Conservation (phyloP, 1,140 invertebrate genomes). For the Sweltsa coloradensis region DNA sequence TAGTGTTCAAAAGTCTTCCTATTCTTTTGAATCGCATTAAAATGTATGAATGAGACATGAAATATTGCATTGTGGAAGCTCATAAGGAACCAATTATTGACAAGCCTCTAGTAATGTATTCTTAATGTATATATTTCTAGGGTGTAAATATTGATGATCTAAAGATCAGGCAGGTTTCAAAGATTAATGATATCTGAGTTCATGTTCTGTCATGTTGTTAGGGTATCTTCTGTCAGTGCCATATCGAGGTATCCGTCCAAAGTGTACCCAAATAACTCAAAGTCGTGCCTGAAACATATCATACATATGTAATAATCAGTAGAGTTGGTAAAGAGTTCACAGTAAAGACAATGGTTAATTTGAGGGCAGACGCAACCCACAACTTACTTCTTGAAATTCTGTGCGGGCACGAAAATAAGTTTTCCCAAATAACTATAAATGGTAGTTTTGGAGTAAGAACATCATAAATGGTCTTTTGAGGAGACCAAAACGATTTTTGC, state of each 20-base stretch:
- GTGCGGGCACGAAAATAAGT: background rate
- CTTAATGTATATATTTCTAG: background rate
- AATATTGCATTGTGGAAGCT: background rate
- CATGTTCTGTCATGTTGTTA: background rate
- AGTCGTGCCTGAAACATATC: constrained; percentile 55
- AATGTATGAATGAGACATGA: too few relatives aligned
- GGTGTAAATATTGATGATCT: background rate
- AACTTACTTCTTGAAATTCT: constrained; percentile 2
- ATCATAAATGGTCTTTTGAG: background rate
- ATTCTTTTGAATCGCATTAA: too few relatives aligned
- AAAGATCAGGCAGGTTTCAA: background rate
- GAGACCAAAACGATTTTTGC: too few relatives aligned
- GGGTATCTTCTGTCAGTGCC: background rate
- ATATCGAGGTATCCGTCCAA: constrained; percentile 53
- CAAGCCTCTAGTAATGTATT: background rate
- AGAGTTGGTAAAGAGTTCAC: too few relatives aligned
- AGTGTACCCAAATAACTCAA: constrained; percentile 72
- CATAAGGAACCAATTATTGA: background rate
- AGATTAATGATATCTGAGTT: background rate
- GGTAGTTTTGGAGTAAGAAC: background rate
- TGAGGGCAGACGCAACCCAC: background rate
- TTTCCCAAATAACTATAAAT: background rate
- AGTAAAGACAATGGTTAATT: background rate
- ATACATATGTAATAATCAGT: too few relatives aligned
- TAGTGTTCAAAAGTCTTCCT: too few relatives aligned